A percentile compares a stretch with the other conserved stretches of the same genome.
These are phyloP conservation scores for Gastrophryne carolinensis DNA, from an alignment of 2,797 vertebrate species.

Conservation along the genomic window DNA sequence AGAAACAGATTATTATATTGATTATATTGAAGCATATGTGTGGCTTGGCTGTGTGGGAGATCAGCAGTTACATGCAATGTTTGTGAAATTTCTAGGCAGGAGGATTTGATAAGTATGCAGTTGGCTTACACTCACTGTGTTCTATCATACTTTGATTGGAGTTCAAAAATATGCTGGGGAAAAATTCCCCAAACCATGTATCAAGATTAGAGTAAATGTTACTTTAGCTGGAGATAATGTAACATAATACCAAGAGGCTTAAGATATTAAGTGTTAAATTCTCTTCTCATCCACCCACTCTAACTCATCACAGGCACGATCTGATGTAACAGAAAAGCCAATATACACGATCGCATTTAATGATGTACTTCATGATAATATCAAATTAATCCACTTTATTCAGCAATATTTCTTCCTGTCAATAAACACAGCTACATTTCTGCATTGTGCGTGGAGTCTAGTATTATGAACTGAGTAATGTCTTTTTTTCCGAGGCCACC, in stretches of 20 bases:
- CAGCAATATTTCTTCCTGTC: slow-evolving; percentile 31
- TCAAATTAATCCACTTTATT: slow-evolving; percentile 27
- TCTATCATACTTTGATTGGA: slow-evolving; percentile 51
- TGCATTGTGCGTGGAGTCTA: neutral
- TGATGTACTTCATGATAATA: slow-evolving; percentile 44
- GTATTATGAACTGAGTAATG: neutral
- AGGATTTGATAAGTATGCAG: slow-evolving; percentile 53
- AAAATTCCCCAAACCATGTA: slow-evolving; percentile 56
- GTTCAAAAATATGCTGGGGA: slow-evolving; percentile 53
- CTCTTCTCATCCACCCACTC: slow-evolving; percentile 47
- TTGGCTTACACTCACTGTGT: slow-evolving; percentile 27
- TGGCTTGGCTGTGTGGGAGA: slow-evolving; percentile 46
- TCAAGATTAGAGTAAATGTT: slow-evolving; percentile 54
- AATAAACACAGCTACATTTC: neutral
- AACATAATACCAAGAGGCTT: slow-evolving; percentile 56
- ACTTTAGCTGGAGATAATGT: slow-evolving; percentile 57
- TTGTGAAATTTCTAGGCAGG: slow-evolving; percentile 50
- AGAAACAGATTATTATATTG: slow-evolving; percentile 33
- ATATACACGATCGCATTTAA: slow-evolving; percentile 39
- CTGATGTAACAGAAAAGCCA: slow-evolving; percentile 30
- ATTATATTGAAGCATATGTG: slow-evolving; percentile 42
- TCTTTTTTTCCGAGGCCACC: neutral
- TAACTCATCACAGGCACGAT: slow-evolving; percentile 11
- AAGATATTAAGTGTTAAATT: slow-evolving; percentile 57
- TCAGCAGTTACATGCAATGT: slow-evolving; percentile 47